Evolutionary conservation across 2,888 invertebrate species (phyloP), one percentile per base, ranked within the genome.

Genomic region (Sesamia inferens): DNA sequence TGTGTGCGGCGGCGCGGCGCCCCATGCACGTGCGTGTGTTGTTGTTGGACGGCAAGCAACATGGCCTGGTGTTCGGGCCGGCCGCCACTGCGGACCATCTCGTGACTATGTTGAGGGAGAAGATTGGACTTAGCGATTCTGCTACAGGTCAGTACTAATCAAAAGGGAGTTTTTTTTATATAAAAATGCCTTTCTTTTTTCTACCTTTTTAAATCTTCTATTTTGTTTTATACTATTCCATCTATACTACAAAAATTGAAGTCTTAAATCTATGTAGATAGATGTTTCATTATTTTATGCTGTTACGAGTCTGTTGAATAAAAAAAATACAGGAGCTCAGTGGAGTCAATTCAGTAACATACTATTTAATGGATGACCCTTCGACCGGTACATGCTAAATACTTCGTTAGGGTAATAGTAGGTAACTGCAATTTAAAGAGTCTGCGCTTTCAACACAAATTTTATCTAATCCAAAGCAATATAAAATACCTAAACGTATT

Each of bases 41-140:
- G 92, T 97, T 99, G 89, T 98, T 99, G 97, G 99, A 99, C 92
- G 99, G 99, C 1, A 99, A 99, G 90, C 99, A 99, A 91, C 98
- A 99, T 93, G 98, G 99, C 0, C 97, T 99, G 0, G 99, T 99
- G 94, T 99, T 99, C 94, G 99, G 99, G 90, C 99, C 99, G 0
- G 99, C 99, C 48, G 98, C 99, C 64, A 99, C 99, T 0, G 98
- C 99, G 6, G 97, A 97, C 88, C 99, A 99, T 90, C 98, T 99
- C 4, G 97, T 99, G 91, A 97, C 98, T 89, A 97, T 98, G 90
- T 98, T 99, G 62, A 97, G 98, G 85, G 98, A 98, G 85, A 99
- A 99, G 96, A 98, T 99, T 87, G 99, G 99, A 0, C 97, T 99
- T 74, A 97, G 97, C 74, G 97, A 98, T 72, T 96, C 97, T 71